These are phyloP conservation scores for Phrynocephalus forsythii DNA, from an alignment of 2,797 vertebrate genomes.

Conservation along the genomic window DNA sequence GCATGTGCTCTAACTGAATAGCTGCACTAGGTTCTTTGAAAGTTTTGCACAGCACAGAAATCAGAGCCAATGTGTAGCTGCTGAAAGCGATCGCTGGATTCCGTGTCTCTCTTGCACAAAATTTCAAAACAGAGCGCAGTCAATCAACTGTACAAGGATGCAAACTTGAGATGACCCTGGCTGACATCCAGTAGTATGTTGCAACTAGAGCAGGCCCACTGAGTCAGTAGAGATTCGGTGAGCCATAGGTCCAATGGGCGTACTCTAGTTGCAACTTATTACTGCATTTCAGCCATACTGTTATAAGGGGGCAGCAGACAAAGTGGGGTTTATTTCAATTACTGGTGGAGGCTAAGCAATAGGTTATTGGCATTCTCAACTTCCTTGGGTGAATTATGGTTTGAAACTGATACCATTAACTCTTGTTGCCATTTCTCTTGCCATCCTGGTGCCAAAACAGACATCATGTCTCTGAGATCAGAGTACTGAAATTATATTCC, in stretches of 20 bases:
- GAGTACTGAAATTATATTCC: not conserved
- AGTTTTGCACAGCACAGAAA: not conserved
- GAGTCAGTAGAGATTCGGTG: too few relatives aligned
- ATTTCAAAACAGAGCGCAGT: not conserved
- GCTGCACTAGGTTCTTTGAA: not conserved
- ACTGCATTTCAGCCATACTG: too few relatives aligned
- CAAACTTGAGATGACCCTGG: too few relatives aligned
- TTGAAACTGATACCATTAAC: not conserved
- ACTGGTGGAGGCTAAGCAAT: not conserved
- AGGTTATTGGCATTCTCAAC: too few relatives aligned
- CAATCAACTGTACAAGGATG: too few relatives aligned
- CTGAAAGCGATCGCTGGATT: not conserved
- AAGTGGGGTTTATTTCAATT: too few relatives aligned
- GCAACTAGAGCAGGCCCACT: too few relatives aligned
- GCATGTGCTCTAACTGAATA: not conserved
- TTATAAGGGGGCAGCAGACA: too few relatives aligned
- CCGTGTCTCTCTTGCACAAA: not conserved
- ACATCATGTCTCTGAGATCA: not conserved
- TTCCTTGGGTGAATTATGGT: not conserved
- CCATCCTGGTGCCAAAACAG: too few relatives aligned
- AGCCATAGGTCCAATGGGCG: too few relatives aligned
- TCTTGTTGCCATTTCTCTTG: not conserved
- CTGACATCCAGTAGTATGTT: too few relatives aligned
- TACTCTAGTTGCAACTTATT: too few relatives aligned
- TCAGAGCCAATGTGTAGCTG: not conserved